phyloP scores from a whole-genome alignment of 1,140 invertebrate genomes.

The Meloidogyne floridensis region DNA sequence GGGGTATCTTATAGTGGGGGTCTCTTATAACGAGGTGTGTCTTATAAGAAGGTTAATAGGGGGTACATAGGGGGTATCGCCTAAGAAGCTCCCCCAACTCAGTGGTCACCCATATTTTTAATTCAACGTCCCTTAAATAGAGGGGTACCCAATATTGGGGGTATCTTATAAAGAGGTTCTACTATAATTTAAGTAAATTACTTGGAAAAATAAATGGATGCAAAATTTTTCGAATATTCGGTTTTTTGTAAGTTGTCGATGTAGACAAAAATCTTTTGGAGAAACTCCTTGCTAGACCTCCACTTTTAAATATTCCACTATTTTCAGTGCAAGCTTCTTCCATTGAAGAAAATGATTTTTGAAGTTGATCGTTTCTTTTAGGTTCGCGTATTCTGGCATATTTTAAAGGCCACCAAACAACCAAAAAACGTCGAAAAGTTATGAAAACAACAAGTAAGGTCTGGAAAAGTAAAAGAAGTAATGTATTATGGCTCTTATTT shows the following conservation, averaged over 20 bases:
- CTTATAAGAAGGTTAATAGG: too few species aligned
- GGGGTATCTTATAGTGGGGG: too few species aligned
- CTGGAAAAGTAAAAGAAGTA: slow-evolving; percentile 18
- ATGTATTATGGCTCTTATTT: neutral
- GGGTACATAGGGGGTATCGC: too few species aligned
- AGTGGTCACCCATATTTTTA: too few species aligned
- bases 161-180: too few species aligned
- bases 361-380: slow-evolving; percentile 30
- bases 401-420: slow-evolving; percentile 49
- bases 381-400: slow-evolving; percentile 37
- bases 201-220: slow-evolving; percentile 40
- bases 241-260: slow-evolving; percentile 19
- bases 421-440: slow-evolving; percentile 57
- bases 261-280: slow-evolving; percentile 20
- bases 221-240: slow-evolving; percentile 32
- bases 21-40: too few species aligned
- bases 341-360: slow-evolving; percentile 27
- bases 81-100: too few species aligned
- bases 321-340: slow-evolving; percentile 29
- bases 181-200: neutral
- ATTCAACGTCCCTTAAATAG: too few species aligned
- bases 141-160: too few species aligned
- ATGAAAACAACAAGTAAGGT: slow-evolving; percentile 53
- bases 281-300: slow-evolving; percentile 13
- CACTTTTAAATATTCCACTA: slow-evolving; percentile 28